Conservation (phyloP, 2,113 vertebrate genomes). For the Turdus rufiventris region DNA sequence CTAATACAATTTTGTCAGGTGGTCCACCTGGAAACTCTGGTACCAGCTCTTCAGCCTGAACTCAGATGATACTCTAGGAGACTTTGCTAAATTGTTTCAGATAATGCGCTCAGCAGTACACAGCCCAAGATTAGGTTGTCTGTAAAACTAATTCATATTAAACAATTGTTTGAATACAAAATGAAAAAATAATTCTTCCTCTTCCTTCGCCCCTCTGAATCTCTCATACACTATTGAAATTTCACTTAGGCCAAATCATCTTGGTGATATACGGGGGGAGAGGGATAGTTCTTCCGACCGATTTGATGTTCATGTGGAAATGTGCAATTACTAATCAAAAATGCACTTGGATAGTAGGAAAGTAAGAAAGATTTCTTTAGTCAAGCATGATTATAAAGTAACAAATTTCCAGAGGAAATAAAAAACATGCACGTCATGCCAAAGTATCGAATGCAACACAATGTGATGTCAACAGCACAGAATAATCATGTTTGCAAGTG, state of each 20-base stretch:
- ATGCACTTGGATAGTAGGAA: not conserved
- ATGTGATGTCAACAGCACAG: not conserved
- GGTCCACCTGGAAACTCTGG: not conserved
- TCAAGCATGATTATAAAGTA: not conserved
- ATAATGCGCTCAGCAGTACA: not conserved
- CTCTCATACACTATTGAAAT: not conserved
- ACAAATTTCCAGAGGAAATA: slow-evolving; percentile 4
- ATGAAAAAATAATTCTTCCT: not conserved
- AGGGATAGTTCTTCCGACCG: not conserved
- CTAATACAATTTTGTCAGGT: not conserved
- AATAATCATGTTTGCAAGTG: slow-evolving; percentile 34
- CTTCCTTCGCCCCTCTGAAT: not conserved
- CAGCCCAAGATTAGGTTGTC: not conserved
- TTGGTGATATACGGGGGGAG: not conserved
- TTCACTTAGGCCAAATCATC: not conserved
- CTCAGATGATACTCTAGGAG: not conserved
- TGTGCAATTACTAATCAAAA: slow-evolving; percentile 3
- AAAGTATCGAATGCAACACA: slow-evolving; percentile 35
- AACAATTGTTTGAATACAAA: not conserved
- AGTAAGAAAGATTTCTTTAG: not conserved
- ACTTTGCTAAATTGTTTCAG: not conserved
- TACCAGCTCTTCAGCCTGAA: not conserved
- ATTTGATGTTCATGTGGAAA: not conserved
- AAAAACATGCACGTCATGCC: slow-evolving; percentile 34
- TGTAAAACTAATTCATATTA: not conserved